Evolutionary conservation across 23 tunicate genomes (phyloP), one percentile per base, ranked within the genome.

Genomic region (Pegea sp.): DNA sequence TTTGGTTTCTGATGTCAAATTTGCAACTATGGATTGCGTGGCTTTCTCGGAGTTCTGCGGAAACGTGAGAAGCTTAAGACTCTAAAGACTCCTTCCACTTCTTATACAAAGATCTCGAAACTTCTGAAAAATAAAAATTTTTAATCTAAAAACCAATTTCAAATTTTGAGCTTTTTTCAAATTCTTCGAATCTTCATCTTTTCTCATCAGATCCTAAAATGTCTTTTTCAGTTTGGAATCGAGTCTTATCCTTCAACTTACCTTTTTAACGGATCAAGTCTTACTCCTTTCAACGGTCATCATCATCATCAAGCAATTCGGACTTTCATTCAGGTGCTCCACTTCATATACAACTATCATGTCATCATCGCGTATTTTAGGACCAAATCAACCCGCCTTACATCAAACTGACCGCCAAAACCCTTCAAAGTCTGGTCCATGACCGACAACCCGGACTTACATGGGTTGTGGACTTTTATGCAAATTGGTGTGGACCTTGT

Each of bases 401-500:
- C 52, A 72, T 23, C 6, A 62, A 78, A 26, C 34, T 89, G 0
- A 66, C 75, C 1, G 69, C 90, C 29, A 61, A 89, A 26, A 69
- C 74, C 3, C 77, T 76, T 33, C 30, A 48, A 28, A 20, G 44
- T 18, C 24, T 63, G 32, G 81, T 89, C 22, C 90, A 70, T 26
- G 61, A 51, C 13, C 58, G 98, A 34, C 76, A 62, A 22, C 58
- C 53, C 16, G 98, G 90, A 1, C 76, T 52, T 4, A 77, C 74
- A 29, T 89, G 98, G 98, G 57, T 77, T 20, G 76, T 89, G n/a
- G 98, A 77, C 58, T 89, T 89, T 69, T 71, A 70, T 58, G 90
- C 90, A 22, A 77, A 78, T 48, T 77, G 90, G 90, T 77, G 90
- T 33, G 76, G 90, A 38, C 98, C 98, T 4, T 77, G 98, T 55